Evolutionary conservation across 2,797 vertebrate species (phyloP).

Genomic region (Sebastes paucispinis): DNA sequence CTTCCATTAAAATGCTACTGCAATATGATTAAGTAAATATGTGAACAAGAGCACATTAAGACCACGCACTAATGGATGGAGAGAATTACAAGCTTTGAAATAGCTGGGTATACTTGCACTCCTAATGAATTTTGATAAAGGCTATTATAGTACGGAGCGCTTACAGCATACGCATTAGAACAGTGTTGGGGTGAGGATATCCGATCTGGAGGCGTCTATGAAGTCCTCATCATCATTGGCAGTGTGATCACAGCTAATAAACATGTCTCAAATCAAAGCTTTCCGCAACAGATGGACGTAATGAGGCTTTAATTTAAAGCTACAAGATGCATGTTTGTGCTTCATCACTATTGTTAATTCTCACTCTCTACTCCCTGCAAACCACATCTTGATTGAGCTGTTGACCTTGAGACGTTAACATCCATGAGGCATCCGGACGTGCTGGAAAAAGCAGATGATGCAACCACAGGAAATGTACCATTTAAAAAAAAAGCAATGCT

Average conservation of each 20-base stretch:
- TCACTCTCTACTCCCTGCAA: neutral
- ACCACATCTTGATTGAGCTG: slow-evolving; percentile 7
- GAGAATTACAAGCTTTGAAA: slow-evolving; percentile 49
- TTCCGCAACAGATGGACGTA: neutral
- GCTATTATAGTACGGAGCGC: neutral
- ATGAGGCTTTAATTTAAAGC: neutral
- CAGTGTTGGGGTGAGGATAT: neutral
- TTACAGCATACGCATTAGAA: neutral
- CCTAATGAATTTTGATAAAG: slow-evolving; percentile 42
- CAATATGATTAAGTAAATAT: slow-evolving; percentile 62
- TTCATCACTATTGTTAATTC: neutral
- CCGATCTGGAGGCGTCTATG: neutral
- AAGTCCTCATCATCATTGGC: neutral
- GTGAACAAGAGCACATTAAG: slow-evolving; percentile 58
- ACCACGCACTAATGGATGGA: slow-evolving; percentile 38
- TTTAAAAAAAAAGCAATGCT: neutral
- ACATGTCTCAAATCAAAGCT: slow-evolving; percentile 3
- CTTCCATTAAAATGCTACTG: slow-evolving; percentile 53
- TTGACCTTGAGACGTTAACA: slow-evolving; percentile 39
- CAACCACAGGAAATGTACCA: slow-evolving; percentile 40
- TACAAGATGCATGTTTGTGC: neutral
- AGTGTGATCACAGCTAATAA: neutral
- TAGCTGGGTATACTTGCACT: slow-evolving; percentile 7
- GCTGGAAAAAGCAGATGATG: slow-evolving; percentile 38
- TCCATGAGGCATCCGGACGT: slow-evolving; percentile 2